Evolutionary conservation across 2,113 vertebrate species (phyloP).

Genomic region (Ibidorhyncha struthersii): DNA sequence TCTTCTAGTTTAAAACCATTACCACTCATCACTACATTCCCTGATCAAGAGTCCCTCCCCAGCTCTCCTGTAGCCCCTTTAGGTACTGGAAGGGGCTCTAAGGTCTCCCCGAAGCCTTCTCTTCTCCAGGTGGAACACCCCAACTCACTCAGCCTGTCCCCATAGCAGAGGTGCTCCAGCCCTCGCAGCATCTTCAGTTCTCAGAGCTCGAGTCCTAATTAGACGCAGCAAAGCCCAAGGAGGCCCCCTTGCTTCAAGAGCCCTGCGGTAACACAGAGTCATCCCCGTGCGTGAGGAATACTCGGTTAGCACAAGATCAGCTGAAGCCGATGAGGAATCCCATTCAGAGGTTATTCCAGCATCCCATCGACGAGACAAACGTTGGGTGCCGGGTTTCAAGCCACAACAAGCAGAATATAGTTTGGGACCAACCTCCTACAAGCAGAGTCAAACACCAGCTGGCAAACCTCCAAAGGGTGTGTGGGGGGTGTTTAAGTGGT

Average conservation of each 20-base stretch:
- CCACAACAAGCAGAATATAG: neutral
- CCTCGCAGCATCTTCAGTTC: neutral
- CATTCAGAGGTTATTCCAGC: neutral
- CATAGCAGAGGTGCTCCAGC: neutral
- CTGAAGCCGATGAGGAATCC: neutral
- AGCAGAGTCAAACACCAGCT: neutral
- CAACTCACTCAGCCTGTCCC: neutral
- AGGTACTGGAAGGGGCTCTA: neutral
- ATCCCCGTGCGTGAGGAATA: fast-evolving
- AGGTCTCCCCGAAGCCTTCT: neutral
- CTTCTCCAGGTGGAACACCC: neutral
- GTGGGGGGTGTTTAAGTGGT: neutral
- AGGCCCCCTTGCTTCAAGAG: neutral
- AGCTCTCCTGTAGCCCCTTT: neutral
- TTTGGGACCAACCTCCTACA: neutral
- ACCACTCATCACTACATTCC: neutral
- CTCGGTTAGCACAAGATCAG: neutral
- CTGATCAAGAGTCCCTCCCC: neutral
- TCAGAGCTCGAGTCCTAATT: neutral
- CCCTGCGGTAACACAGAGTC: neutral
- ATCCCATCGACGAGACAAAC: neutral
- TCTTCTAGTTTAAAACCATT: neutral
- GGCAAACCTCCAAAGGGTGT: neutral
- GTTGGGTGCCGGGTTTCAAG: neutral
- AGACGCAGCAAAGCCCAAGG: neutral